Percentiles rank a stretch among this genome's conserved stretches.
Evolutionary conservation across 2,888 invertebrate species (phyloP).

Genomic region (Oxystoma pomonae): DNA sequence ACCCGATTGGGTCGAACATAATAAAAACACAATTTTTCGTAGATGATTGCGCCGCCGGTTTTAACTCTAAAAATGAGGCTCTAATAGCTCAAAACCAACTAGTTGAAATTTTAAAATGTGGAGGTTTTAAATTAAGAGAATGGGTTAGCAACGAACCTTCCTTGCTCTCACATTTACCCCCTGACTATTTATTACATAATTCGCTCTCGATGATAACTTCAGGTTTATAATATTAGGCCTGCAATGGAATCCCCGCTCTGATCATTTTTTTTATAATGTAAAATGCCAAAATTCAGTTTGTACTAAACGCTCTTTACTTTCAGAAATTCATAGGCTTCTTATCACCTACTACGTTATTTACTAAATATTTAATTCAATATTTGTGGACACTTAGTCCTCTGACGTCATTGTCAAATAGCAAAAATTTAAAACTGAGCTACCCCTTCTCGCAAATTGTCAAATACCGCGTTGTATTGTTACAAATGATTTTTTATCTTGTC

Average conservation of each 20-base stretch:
- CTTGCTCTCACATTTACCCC: background rate
- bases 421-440: background rate
- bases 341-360: background rate
- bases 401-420: background rate
- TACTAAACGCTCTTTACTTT: background rate
- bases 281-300: background rate
- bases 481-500: background rate
- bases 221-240: background rate
- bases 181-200: background rate
- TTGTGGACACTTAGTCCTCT: background rate
- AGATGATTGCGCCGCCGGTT: background rate
- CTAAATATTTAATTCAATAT: background rate
- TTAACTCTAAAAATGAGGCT: background rate
- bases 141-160: background rate
- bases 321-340: background rate
- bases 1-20: background rate
- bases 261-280: background rate
- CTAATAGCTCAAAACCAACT: background rate
- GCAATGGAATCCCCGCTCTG: background rate
- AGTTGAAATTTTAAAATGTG: background rate
- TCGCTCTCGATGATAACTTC: background rate
- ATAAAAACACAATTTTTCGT: background rate
- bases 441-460: background rate
- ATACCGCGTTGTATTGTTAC: background rate
- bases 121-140: background rate